These are phyloP conservation scores for Carabus problematicus DNA, from an alignment of 2,888 invertebrate species.

Conservation along the genomic window DNA sequence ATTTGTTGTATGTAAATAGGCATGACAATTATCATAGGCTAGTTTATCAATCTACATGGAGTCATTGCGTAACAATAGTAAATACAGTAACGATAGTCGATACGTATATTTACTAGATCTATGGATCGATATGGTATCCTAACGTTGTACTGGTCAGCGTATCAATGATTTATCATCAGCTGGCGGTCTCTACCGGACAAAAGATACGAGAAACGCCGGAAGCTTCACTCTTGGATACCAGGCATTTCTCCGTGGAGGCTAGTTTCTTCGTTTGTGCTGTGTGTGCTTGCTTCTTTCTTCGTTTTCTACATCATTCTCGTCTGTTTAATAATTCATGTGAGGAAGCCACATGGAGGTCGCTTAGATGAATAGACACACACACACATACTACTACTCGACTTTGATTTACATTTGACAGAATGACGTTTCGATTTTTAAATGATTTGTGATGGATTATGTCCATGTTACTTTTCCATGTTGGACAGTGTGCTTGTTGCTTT, in stretches of 20 bases:
- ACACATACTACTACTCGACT: not conserved
- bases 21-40: slow-evolving; percentile 20
- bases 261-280: too few species aligned
- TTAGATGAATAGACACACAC: too few species aligned
- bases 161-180: slow-evolving; percentile 23
- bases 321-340: too few species aligned
- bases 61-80: slow-evolving; percentile 29
- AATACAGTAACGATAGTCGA: not conserved
- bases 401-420: slow-evolving; percentile 33
- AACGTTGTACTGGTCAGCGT: not conserved
- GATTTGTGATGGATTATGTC: slow-evolving; percentile 33
- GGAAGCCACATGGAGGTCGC: too few species aligned
- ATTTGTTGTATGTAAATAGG: too few species aligned
- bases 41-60: slow-evolving; percentile 22
- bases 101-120: not conserved
- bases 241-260: too few species aligned
- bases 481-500: too few species aligned
- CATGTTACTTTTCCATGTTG: not conserved
- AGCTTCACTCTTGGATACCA: not conserved
- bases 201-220: slow-evolving; percentile 14
- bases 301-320: too few species aligned
- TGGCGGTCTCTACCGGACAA: slow-evolving; percentile 16
- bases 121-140: slow-evolving; percentile 10
- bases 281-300: too few species aligned
- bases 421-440: slow-evolving; percentile 25